Conservation (phyloP, 2,797 vertebrate species). For the Pelodytes ibericus region DNA sequence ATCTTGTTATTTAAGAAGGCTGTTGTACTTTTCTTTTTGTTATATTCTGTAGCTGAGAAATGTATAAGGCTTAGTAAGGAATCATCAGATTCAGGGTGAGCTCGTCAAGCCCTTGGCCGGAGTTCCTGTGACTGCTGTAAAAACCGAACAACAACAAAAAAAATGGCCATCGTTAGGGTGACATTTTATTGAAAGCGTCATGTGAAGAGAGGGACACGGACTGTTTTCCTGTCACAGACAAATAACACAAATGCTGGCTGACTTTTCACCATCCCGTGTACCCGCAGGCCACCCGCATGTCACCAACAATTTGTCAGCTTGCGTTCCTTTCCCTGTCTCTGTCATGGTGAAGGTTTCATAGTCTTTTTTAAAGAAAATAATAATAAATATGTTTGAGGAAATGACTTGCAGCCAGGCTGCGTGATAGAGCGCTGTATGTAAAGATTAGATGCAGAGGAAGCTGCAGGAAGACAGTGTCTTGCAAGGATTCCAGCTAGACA, state of each 20-base stretch:
- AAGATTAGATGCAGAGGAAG: slow-evolving; percentile 1
- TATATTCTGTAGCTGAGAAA: not conserved
- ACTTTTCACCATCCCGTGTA: slow-evolving; percentile 43
- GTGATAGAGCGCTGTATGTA: not conserved
- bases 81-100: not conserved
- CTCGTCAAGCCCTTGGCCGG: not conserved
- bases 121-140: not conserved
- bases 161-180: slow-evolving; percentile 47
- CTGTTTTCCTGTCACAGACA: slow-evolving; percentile 28
- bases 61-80: not conserved
- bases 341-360: slow-evolving; percentile 36
- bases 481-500: no score
- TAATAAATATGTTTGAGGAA: slow-evolving; percentile 7
- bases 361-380: slow-evolving; percentile 13
- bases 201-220: slow-evolving; percentile 23
- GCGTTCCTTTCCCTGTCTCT: slow-evolving; percentile 12
- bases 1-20: no score
- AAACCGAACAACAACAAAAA: not conserved
- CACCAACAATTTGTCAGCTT: slow-evolving; percentile 36
- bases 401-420: slow-evolving; percentile 30
- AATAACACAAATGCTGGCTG: slow-evolving; percentile 48
- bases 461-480: not conserved
- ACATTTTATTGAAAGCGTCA: slow-evolving; percentile 49
- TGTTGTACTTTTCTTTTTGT: no score
- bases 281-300: slow-evolving; percentile 47